Evolutionary conservation across 2,113 vertebrate genomes (phyloP).

Genomic region (Triplophysa tibetana): DNA sequence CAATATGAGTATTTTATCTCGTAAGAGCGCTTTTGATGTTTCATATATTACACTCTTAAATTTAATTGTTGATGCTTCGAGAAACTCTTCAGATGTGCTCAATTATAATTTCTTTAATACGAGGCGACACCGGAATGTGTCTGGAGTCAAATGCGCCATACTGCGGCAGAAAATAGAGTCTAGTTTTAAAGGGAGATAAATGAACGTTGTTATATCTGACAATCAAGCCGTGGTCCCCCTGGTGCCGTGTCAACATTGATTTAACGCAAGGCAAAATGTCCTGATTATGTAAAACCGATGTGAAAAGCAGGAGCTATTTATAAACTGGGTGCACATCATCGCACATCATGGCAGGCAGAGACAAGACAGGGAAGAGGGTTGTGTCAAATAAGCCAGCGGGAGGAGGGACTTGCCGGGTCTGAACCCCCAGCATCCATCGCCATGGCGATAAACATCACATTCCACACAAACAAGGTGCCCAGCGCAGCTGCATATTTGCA

Average conservation of each 20-base stretch:
- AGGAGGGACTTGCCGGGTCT: not conserved
- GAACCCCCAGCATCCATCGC: not conserved
- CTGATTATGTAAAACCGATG: conserved; percentile 52
- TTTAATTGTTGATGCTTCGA: conserved; percentile 17
- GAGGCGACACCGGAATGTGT: conserved; percentile 42
- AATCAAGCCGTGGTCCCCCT: conserved; percentile 46
- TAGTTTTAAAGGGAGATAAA: conserved; percentile 39
- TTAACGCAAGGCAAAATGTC: conserved; percentile 37
- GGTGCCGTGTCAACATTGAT: conserved; percentile 50
- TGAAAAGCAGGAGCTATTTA: conserved; percentile 49
- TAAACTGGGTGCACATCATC: conserved; percentile 32
- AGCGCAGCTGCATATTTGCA: conserved; percentile 43
- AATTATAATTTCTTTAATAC: conserved; percentile 11
- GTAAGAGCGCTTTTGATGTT: not conserved
- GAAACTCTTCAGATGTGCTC: conserved; percentile 24
- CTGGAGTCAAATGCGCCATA: conserved; percentile 7
- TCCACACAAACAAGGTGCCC: conserved; percentile 2
- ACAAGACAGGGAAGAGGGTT: conserved; percentile 4
- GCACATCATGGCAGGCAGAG: conserved; percentile 15
- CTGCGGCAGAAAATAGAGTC: not conserved
- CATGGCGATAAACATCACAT: conserved; percentile 22
- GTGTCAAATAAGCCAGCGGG: conserved; percentile 12
- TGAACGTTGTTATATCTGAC: conserved; percentile 48
- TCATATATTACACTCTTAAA: not conserved
- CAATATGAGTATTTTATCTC: not conserved